These are phyloP conservation scores for Galeruca laticollis DNA, from an alignment of 2,888 invertebrate species.

Conservation along the genomic window DNA sequence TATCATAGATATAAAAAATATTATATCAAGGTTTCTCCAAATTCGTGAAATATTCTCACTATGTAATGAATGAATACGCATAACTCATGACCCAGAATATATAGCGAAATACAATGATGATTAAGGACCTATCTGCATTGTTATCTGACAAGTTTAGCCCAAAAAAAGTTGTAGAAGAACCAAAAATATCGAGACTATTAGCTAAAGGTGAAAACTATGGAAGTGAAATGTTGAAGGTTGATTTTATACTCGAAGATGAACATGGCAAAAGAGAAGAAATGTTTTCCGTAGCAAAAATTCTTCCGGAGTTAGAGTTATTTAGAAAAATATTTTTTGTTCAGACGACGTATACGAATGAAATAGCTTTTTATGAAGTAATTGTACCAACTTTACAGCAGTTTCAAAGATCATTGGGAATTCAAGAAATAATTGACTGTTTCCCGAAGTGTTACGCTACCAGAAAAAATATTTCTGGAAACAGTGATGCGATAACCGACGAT, in stretches of 20 bases:
- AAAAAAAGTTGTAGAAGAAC: not conserved
- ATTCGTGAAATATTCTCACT: no score
- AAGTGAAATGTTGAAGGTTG: slow-evolving; percentile 2
- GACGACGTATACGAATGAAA: slow-evolving; percentile 14
- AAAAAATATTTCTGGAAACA: not conserved
- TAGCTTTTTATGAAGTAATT: slow-evolving; percentile 7
- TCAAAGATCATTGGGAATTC: not conserved
- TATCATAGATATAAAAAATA: no score
- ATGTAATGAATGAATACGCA: no score
- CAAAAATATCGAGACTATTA: no score
- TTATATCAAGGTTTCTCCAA: no score
- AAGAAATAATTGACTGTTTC: slow-evolving; percentile 10
- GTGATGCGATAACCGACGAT: slow-evolving; percentile 5
- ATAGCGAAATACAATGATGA: no score
- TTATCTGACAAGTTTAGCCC: not conserved
- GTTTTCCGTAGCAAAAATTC: slow-evolving; percentile 8
- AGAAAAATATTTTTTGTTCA: slow-evolving; percentile 7
- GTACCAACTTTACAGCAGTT: slow-evolving; percentile 6
- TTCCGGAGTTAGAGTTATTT: slow-evolving; percentile 5
- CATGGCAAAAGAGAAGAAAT: slow-evolving; percentile 1
- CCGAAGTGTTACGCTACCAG: no score
- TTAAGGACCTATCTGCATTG: not conserved
- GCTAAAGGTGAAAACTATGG: no score
- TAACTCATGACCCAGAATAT: no score
- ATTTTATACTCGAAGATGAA: not conserved